Conservation (phyloP, 2,113 vertebrate genomes). For the Microcebus ravelobensis region DNA sequence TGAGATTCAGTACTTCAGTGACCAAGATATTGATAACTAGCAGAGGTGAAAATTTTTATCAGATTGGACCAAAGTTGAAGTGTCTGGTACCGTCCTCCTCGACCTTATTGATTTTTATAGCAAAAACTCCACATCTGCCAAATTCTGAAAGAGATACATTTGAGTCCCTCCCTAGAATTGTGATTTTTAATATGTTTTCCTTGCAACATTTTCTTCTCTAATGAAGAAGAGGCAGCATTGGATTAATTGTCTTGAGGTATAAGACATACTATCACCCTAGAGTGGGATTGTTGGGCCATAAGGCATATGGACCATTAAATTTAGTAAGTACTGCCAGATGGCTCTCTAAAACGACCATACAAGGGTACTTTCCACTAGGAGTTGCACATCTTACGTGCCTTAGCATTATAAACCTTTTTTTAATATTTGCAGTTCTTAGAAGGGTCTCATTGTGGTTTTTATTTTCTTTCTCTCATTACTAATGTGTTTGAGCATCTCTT, state of each 20-base stretch:
- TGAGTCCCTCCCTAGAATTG: neutral
- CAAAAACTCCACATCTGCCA: neutral
- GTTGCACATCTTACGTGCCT: too few relatives aligned
- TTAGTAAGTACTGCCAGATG: neutral
- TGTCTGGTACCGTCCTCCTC: neutral
- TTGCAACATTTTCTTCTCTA: neutral
- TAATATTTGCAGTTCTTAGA: neutral
- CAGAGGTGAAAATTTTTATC: neutral
- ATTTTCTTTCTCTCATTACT: neutral
- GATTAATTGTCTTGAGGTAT: neutral
- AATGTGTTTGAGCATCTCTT: neutral
- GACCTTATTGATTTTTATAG: neutral
- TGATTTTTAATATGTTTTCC: neutral
- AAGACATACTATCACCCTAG: neutral
- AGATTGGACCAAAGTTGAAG: neutral
- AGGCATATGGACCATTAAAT: neutral
- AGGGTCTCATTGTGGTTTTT: neutral
- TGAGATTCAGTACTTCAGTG: neutral
- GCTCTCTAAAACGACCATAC: neutral
- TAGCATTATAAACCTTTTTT: neutral
- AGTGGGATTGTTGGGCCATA: neutral
- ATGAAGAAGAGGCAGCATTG: neutral
- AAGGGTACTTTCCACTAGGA: neutral
- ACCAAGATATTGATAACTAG: neutral
- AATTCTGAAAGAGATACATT: neutral